A percentile compares a stretch with the other conserved stretches of the same genome.
Conservation (phyloP, 2,113 vertebrate genomes). For the Phoxinus phoxinus region DNA sequence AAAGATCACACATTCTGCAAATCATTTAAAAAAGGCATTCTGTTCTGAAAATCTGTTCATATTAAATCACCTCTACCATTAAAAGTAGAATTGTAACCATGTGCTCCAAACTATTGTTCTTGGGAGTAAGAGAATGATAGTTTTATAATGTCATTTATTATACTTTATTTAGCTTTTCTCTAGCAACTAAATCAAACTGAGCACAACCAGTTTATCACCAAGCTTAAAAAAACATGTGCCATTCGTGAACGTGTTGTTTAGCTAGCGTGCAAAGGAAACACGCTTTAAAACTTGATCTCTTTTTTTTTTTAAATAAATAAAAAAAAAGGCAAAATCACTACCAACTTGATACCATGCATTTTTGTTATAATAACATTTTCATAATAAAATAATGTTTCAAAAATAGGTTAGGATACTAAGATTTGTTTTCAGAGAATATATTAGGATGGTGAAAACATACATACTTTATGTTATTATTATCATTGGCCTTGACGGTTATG, state of each 20-base stretch:
- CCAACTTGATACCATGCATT: neutral
- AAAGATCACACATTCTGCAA: neutral
- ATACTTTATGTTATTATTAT: neutral
- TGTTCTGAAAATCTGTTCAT: neutral
- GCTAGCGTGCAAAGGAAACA: neutral
- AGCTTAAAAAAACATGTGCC: neutral
- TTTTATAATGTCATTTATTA: neutral
- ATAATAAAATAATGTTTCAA: too few species aligned
- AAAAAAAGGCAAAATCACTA: neutral
- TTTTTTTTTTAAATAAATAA: too few species aligned
- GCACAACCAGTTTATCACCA: neutral
- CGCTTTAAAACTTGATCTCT: neutral
- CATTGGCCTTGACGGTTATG: neutral
- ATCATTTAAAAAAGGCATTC: neutral
- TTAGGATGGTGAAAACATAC: neutral
- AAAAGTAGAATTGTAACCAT: neutral
- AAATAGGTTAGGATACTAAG: neutral
- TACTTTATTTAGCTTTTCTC: neutral
- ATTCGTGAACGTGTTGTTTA: neutral
- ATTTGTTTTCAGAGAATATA: neutral
- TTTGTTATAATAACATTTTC: neutral
- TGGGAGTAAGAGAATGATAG: neutral
- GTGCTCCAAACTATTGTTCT: neutral
- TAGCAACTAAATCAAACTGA: neutral
- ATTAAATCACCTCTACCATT: neutral